Conservation (phyloP, 1,140 invertebrate genomes). For the Aphaenogaster rudis region DNA sequence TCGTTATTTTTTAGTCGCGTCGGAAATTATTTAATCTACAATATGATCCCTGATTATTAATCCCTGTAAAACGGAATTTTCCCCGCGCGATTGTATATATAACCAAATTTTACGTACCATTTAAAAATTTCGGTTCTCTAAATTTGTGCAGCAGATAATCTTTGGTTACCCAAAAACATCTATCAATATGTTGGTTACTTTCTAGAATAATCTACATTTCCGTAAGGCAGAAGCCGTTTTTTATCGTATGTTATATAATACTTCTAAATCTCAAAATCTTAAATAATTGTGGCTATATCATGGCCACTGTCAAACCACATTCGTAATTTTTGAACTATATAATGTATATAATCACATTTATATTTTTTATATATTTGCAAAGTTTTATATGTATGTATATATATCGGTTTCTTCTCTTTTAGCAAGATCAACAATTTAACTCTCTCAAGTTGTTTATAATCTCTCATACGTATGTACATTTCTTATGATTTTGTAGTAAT, state of each 20-base stretch:
- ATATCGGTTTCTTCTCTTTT: conserved; percentile 17
- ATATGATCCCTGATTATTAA: conserved; percentile 74
- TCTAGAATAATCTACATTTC: conserved; percentile 50
- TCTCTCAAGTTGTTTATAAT: conserved; percentile 63
- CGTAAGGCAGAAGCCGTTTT: conserved; percentile 57
- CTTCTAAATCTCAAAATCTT: conserved; percentile 64
- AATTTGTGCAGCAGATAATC: conserved; percentile 73
- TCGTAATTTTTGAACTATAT: conserved; percentile 50
- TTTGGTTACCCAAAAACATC: conserved; percentile 78
- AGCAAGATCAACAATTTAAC: conserved; percentile 56
- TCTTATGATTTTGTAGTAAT: conserved; percentile 1
- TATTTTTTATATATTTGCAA: conserved; percentile 55
- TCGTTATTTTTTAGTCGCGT: conserved; percentile 63
- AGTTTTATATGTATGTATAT: conserved; percentile 39
- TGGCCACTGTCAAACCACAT: conserved; percentile 53
- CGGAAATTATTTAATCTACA: conserved; percentile 68
- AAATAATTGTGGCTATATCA: conserved; percentile 45
- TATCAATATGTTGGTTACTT: conserved; percentile 66
- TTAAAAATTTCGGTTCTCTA: conserved; percentile 64
- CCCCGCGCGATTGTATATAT: conserved; percentile 31
- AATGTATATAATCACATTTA: conserved; percentile 58
- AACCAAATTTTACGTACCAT: conserved; percentile 57
- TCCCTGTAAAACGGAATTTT: conserved; percentile 65
- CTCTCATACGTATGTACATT: not conserved
- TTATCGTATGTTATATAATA: conserved; percentile 66